Base-by-base conservation (phyloP, 2,797 vertebrate species). In the Oryzias sinensis region DNA sequence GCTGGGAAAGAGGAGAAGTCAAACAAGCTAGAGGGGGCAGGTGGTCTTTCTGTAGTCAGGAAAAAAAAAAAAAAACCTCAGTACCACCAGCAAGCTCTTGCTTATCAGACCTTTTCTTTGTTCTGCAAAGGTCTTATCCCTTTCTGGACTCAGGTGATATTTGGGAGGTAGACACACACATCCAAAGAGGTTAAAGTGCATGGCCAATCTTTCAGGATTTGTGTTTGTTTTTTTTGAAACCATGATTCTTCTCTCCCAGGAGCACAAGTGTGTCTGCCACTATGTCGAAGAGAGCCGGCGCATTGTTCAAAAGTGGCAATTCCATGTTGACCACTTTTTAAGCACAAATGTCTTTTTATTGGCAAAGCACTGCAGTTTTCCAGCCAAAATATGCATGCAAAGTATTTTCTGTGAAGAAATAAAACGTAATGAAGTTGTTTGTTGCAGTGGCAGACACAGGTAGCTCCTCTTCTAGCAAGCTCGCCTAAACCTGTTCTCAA, bases 91-190 rank as follows among this genome's bases (percentile, higher is more conserved):
- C 72, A 55, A 76, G 79, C 68, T 59, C 62, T 58, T 81, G 67
- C 77, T 81, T 82, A 86, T 89, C 82, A 79, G 65, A 73, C 68
- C 65, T 53, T 33, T 68, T 49, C 75, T 87, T 89, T 88, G 83
- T 89, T 84, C 84, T 62, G 69, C 67, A 86, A 89, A 89, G 83
- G 87, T 88, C 84, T 80, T 68, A 71, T 78, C 62, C 74, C 65
- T 70, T 72, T 64, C 71, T 83, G 79, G 72, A 83, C 71, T 83
- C 82, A 59, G 33, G 79, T 83, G 87, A 87, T 89, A 89, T 89
- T 87, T 88, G 81, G 87, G 83, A 83, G 56, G 62, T 64, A 68
- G 65, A 65, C 1, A 16, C 53, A 58, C 60, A 60, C 62, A 76
- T 71, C 75, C 70, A 60, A 75, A 72, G 72, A 25, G 78, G 80